phyloP scores from a whole-genome alignment of 1,140 invertebrate species.

The Heliconius nattereri region DNA sequence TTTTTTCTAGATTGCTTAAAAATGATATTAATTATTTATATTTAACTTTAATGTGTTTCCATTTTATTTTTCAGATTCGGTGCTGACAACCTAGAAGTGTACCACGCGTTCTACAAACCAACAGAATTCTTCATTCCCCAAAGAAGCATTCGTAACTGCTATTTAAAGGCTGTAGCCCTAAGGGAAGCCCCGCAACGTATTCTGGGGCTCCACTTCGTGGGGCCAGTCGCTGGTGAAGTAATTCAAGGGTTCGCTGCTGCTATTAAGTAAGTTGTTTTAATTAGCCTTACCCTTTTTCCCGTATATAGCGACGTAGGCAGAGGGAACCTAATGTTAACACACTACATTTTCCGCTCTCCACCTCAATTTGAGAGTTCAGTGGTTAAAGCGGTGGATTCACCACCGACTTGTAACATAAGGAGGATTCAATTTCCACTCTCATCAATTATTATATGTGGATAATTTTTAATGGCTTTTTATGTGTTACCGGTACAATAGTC shows the following conservation, averaged over 20 bases:
- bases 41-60: background rate
- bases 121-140: conserved; percentile 97
- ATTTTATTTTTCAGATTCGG: conserved; percentile 72
- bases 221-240: conserved; percentile 98
- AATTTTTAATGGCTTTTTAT: too few species aligned
- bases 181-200: conserved; percentile 88
- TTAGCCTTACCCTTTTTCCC: background rate
- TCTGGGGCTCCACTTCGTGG: conserved; percentile 96
- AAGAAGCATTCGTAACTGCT: conserved; percentile 88
- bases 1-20: too few species aligned
- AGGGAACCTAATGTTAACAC: too few species aligned
- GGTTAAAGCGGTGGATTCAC: too few species aligned
- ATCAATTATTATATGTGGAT: too few species aligned
- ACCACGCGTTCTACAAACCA: conserved; percentile 96
- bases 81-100: conserved; percentile 90
- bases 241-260: conserved; percentile 97
- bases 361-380: too few species aligned
- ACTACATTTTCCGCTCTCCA: too few species aligned
- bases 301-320: too few species aligned
- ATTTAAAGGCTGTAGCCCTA: conserved; percentile 89
- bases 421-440: too few species aligned
- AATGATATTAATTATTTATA: too few species aligned
- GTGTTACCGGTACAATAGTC: too few species aligned
- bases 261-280: conserved; percentile 84
- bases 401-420: too few species aligned